phyloP scores from a whole-genome alignment of 2,797 vertebrate genomes.

The Dendrocincla fuliginosa region DNA sequence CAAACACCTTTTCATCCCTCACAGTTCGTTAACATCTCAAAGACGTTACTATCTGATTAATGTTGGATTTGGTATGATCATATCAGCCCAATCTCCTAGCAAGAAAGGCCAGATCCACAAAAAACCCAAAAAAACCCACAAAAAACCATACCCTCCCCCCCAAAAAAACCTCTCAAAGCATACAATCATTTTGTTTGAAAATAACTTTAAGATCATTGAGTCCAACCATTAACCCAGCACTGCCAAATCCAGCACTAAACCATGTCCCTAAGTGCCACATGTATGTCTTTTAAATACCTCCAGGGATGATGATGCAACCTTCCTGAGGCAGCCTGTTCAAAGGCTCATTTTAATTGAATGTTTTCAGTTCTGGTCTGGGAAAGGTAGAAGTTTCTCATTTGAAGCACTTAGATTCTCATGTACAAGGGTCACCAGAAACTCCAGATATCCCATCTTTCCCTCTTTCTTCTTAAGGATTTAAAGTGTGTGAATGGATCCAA shows the following conservation, averaged over 20 bases:
- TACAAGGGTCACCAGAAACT: neutral
- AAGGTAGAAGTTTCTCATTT: neutral
- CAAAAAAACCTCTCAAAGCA: too few species aligned
- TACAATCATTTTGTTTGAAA: neutral
- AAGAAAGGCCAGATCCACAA: neutral
- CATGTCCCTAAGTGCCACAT: neutral
- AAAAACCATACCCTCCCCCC: too few species aligned
- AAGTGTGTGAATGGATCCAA: neutral
- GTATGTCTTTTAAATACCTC: neutral
- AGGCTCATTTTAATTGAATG: neutral
- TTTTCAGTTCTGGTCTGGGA: neutral
- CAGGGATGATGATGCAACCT: neutral
- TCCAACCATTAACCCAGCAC: accelerated
- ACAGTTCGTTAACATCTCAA: conserved; percentile 6
- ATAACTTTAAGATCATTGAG: neutral
- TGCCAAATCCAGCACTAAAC: neutral
- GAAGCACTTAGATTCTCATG: neutral
- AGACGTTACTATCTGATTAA: neutral
- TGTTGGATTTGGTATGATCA: neutral
- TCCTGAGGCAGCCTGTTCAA: neutral
- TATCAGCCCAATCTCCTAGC: neutral
- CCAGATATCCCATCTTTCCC: neutral
- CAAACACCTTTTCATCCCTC: conserved; percentile 23
- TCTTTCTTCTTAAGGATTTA: neutral
- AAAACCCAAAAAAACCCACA: neutral